A percentile compares a stretch with the other conserved stretches of the same genome.
These are phyloP conservation scores for Echinops telfairi DNA, from an alignment of 2,113 vertebrate genomes.

Conservation along the genomic window DNA sequence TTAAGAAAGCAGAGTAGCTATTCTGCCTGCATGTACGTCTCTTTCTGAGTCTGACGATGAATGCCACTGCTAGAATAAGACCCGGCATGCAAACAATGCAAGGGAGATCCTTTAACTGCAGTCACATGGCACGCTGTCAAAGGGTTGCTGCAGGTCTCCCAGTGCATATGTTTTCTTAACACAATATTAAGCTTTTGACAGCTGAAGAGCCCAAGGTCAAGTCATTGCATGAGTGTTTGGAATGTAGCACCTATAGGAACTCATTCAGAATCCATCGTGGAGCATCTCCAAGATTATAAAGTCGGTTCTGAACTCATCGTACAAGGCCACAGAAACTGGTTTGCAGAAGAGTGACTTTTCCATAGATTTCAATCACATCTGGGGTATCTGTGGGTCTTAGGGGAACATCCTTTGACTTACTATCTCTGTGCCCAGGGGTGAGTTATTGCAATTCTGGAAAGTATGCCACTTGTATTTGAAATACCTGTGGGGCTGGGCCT, in stretches of 20 bases:
- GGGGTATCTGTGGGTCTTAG: too few species aligned
- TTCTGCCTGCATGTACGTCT: background rate
- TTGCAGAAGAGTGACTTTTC: background rate
- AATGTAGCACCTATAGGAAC: background rate
- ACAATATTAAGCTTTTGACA: background rate
- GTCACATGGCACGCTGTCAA: fast-evolving
- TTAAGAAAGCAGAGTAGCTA: background rate
- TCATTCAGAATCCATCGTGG: background rate
- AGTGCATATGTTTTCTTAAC: background rate
- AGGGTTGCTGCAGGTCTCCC: fast-evolving
- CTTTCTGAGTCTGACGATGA: background rate
- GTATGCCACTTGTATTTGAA: background rate
- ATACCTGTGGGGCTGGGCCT: background rate
- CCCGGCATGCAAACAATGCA: background rate
- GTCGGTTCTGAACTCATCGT: background rate
- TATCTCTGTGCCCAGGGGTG: background rate
- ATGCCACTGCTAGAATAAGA: background rate
- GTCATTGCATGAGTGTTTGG: background rate
- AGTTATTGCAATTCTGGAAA: background rate
- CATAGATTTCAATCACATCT: background rate
- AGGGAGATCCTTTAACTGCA: background rate
- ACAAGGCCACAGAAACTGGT: background rate
- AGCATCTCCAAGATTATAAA: background rate
- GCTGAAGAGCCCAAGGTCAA: background rate
- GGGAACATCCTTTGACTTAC: background rate